A percentile compares a stretch with the other conserved stretches of the same genome.
Conservation (phyloP, 2,113 vertebrate genomes). For the Pseudorhombus dupliciocellatus region DNA sequence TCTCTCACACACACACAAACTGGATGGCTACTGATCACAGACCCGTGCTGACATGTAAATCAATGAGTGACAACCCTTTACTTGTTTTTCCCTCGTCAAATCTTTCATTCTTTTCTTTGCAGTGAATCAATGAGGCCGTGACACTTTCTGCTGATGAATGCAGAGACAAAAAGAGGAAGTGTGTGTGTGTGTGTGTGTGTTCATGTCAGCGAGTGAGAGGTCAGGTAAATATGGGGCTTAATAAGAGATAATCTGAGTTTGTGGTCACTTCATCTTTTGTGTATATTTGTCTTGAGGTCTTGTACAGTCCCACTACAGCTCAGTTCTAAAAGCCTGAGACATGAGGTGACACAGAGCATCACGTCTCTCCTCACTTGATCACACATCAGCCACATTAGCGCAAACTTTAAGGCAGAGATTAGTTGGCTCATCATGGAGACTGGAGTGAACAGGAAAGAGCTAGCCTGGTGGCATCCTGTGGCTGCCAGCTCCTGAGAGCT, state of each 20-base stretch:
- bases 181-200: neutral
- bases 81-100: conserved; percentile 22
- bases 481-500: neutral
- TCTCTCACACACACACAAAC: neutral
- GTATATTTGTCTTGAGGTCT: neutral
- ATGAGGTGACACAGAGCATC: too few species aligned
- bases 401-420: too few species aligned
- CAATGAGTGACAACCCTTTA: conserved; percentile 35
- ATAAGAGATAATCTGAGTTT: conserved; percentile 40
- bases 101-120: conserved; percentile 46
- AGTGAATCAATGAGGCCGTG: conserved; percentile 34
- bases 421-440: neutral
- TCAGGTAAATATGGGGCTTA: conserved; percentile 28
- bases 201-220: conserved; percentile 1
- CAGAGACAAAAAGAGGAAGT: neutral
- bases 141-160: conserved; percentile 34
- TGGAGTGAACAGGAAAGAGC: neutral
- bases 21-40: conserved; percentile 33
- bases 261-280: conserved; percentile 37
- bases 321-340: too few species aligned
- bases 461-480: neutral
- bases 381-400: too few species aligned
- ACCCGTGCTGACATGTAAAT: conserved; percentile 44
- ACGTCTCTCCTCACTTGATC: too few species aligned
- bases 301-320: neutral